phyloP scores from a whole-genome alignment of 2,113 vertebrate species.

The Aplodontia rufa region DNA sequence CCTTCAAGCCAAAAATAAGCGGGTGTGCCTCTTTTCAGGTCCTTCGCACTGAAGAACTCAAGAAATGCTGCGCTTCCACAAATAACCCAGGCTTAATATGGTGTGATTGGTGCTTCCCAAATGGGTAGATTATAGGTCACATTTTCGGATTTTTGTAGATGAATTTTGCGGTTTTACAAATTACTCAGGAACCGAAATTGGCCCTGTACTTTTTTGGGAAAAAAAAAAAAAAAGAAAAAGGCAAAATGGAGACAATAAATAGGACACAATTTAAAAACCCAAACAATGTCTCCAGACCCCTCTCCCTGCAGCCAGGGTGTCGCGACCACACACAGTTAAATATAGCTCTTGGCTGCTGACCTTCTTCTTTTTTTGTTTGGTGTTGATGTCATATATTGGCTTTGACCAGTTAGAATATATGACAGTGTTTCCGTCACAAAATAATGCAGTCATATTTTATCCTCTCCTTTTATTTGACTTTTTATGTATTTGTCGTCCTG shows the following conservation, averaged over 20 bases:
- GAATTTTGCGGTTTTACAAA: slow-evolving; percentile 67
- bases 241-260: slow-evolving; percentile 44
- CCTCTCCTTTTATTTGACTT: not conserved
- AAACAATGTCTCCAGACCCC: not conserved
- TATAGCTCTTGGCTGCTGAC: not conserved
- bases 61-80: not conserved
- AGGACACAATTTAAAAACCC: slow-evolving; percentile 21
- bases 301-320: not conserved
- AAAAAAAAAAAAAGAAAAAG: not conserved
- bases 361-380: not conserved
- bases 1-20: not conserved
- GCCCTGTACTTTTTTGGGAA: not conserved
- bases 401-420: not conserved
- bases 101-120: slow-evolving; percentile 60
- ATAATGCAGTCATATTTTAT: not conserved
- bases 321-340: not conserved
- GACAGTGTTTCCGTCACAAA: not conserved
- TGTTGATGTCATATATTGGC: slow-evolving; percentile 29
- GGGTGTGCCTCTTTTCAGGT: not conserved
- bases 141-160: slow-evolving; percentile 64
- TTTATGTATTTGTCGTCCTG: too few species aligned
- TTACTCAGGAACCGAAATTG: slow-evolving; percentile 37
- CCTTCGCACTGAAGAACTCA: not conserved
- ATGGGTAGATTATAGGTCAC: slow-evolving; percentile 41
- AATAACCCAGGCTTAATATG: slow-evolving; percentile 57